These are phyloP conservation scores for Tupaia chinensis DNA, from an alignment of 2,113 vertebrate species.

Conservation along the genomic window DNA sequence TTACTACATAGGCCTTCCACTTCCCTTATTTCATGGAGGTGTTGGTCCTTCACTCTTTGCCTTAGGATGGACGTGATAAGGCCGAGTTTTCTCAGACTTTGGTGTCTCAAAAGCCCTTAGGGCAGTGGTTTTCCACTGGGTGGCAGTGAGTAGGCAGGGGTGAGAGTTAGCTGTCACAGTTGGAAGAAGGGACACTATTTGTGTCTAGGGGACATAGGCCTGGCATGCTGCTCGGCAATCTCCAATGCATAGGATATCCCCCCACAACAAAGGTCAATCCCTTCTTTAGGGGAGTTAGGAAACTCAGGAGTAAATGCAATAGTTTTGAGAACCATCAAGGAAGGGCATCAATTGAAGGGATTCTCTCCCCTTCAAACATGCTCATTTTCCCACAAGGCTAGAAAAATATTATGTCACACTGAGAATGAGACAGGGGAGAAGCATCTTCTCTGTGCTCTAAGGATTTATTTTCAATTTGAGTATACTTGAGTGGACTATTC, in stretches of 20 bases:
- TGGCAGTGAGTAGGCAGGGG: rapidly evolving
- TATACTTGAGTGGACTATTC: not conserved
- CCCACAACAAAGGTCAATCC: not conserved
- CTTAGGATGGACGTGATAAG: not conserved
- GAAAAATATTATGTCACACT: slow-evolving; percentile 2
- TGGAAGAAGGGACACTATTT: not conserved
- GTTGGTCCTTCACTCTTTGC: not conserved
- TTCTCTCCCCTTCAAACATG: not conserved
- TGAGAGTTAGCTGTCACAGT: not conserved
- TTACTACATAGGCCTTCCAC: not conserved
- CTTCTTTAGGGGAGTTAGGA: not conserved
- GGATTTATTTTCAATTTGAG: slow-evolving; percentile 13
- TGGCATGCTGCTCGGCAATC: too few relatives aligned
- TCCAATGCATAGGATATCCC: not conserved
- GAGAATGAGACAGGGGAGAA: not conserved
- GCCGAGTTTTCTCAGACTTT: not conserved
- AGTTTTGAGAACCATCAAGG: slow-evolving; percentile 40
- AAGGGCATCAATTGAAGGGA: not conserved
- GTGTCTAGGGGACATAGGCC: not conserved
- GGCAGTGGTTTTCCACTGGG: not conserved
- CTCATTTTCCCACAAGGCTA: not conserved
- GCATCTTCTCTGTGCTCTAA: not conserved
- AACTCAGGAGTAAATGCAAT: not conserved
- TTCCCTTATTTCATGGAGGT: not conserved
- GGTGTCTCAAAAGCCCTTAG: not conserved